These are phyloP conservation scores for Camelus bactrianus DNA, from an alignment of 2,113 vertebrate genomes.

Conservation along the genomic window DNA sequence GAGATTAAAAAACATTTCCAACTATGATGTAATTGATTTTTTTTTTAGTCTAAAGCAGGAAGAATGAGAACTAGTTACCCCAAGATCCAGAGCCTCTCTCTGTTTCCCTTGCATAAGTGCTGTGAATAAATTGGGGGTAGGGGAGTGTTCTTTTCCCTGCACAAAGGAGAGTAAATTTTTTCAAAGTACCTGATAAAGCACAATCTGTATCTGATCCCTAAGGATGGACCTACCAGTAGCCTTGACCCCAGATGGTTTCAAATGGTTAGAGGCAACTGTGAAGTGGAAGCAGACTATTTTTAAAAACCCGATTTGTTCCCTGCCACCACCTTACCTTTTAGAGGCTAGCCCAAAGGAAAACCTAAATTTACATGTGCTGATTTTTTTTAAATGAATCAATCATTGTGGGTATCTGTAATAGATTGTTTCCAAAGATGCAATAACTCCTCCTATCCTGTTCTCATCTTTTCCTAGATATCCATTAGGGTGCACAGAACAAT, in stretches of 20 bases:
- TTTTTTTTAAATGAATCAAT: not conserved
- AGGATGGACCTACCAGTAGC: not conserved
- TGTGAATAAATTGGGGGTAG: not conserved
- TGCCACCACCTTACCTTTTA: not conserved
- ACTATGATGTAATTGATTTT: not conserved
- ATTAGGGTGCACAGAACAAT: not conserved
- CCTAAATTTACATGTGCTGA: not conserved
- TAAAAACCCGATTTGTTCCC: not conserved
- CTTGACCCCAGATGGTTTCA: not conserved
- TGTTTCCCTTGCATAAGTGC: not conserved
- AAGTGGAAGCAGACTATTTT: not conserved
- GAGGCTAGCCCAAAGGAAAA: not conserved
- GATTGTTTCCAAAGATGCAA: not conserved
- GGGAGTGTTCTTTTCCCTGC: not conserved
- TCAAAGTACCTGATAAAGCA: not conserved
- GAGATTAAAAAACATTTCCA: conserved; percentile 1
- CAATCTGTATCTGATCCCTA: not conserved
- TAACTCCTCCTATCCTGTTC: not conserved
- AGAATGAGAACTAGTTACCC: not conserved
- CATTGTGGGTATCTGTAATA: not conserved
- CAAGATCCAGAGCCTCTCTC: not conserved
- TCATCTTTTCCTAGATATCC: not conserved
- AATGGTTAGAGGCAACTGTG: not conserved
- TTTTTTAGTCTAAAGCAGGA: not conserved
- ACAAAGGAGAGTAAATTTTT: not conserved